Evolutionary conservation across 2,888 invertebrate species (phyloP).

Genomic region (Ormyrus thymus): DNA sequence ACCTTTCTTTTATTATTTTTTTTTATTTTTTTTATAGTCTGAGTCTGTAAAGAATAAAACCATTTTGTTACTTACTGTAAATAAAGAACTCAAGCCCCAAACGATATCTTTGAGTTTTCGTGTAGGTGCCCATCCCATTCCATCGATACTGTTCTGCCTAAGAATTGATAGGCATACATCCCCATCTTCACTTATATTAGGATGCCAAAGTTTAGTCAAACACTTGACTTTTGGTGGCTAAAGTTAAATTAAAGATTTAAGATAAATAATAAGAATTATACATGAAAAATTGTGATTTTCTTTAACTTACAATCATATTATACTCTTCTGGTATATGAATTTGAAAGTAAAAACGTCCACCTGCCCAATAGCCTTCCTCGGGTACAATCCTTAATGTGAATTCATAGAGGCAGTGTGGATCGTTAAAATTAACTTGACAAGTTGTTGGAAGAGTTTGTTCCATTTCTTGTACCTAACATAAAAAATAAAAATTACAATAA

Average conservation of each 20-base stretch:
- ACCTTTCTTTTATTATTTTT: too few relatives aligned
- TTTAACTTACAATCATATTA: slow-evolving; percentile 91
- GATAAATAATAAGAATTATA: slow-evolving; percentile 3
- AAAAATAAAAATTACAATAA: slow-evolving; percentile 14
- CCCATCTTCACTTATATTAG: slow-evolving; percentile 95
- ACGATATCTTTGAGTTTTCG: slow-evolving; percentile 93
- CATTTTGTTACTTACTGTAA: slow-evolving; percentile 82
- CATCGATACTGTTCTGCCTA: slow-evolving; percentile 93
- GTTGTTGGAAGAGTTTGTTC: slow-evolving; percentile 88
- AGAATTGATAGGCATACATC: slow-evolving; percentile 94
- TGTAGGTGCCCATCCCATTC: slow-evolving; percentile 96
- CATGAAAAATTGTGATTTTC: not conserved
- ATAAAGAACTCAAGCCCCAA: slow-evolving; percentile 94
- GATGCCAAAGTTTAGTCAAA: slow-evolving; percentile 95
- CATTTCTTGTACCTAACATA: slow-evolving; percentile 84
- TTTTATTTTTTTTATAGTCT: too few relatives aligned
- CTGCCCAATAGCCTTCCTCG: slow-evolving; percentile 92
- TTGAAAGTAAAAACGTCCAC: slow-evolving; percentile 90
- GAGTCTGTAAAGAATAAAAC: too few relatives aligned
- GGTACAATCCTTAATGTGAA: slow-evolving; percentile 87
- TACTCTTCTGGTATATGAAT: slow-evolving; percentile 94
- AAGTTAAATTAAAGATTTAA: slow-evolving; percentile 60
- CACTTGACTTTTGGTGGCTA: slow-evolving; percentile 96
- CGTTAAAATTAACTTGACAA: slow-evolving; percentile 87
- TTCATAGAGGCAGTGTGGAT: slow-evolving; percentile 88